Evolutionary conservation across 2,113 vertebrate species (phyloP).

Genomic region (Prinia subflava): DNA sequence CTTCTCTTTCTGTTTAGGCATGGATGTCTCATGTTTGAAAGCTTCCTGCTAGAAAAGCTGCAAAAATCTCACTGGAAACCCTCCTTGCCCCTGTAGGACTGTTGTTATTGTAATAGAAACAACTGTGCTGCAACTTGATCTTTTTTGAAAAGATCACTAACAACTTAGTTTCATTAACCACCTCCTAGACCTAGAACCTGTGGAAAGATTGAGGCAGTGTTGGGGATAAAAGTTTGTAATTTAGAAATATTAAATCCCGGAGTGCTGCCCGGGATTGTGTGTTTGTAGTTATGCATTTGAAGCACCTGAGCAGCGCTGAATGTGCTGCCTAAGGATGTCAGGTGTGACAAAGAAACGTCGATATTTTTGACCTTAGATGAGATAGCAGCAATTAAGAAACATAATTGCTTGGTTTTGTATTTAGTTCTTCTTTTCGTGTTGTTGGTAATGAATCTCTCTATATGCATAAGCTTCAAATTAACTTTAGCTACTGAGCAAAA

Average conservation of each 20-base stretch:
- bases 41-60: neutral
- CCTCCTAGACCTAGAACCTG: neutral
- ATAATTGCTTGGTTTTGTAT: neutral
- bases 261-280: neutral
- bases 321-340: neutral
- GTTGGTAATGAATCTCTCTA: neutral
- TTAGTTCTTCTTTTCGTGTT: neutral
- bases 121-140: neutral
- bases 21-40: neutral
- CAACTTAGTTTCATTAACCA: neutral
- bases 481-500: neutral
- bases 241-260: neutral
- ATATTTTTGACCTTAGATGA: neutral
- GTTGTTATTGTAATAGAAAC: neutral
- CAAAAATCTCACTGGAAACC: neutral
- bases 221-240: neutral
- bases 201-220: accelerated
- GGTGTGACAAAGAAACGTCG: neutral
- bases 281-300: neutral
- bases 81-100: neutral
- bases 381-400: neutral
- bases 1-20: neutral
- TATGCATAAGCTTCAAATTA: neutral
- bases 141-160: neutral
- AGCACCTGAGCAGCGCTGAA: neutral